These are phyloP conservation scores for Catharus bicknelli DNA, from an alignment of 2,113 vertebrate genomes.

Conservation along the genomic window DNA sequence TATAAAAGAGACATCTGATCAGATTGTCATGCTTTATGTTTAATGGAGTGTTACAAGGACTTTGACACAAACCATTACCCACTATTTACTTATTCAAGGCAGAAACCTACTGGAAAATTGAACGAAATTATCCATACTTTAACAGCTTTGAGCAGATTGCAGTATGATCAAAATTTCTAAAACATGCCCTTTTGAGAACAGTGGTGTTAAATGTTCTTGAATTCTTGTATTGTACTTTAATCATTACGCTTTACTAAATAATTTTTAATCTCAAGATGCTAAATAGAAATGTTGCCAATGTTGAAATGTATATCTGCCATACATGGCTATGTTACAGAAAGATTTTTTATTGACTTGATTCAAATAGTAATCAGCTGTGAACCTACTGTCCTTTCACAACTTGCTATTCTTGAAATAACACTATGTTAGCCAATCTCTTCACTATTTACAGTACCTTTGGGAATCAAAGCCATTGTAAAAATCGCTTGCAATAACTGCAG, in stretches of 20 bases:
- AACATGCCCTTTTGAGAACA: conserved; percentile 58
- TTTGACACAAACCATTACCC: conserved; percentile 93
- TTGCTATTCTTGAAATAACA: not conserved
- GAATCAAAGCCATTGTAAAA: conserved; percentile 3
- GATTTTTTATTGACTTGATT: not conserved
- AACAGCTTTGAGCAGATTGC: conserved; percentile 74
- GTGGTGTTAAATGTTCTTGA: conserved; percentile 53
- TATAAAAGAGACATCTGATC: conserved; percentile 86
- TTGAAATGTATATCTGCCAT: not conserved
- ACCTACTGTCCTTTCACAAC: conserved; percentile 7
- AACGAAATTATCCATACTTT: conserved; percentile 81
- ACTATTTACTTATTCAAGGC: conserved; percentile 89
- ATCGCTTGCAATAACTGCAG: not conserved
- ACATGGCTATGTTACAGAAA: not conserved
- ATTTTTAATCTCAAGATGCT: conserved; percentile 29
- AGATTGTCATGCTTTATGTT: conserved; percentile 86
- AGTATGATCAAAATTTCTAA: conserved; percentile 73
- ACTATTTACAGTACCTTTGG: conserved; percentile 17
- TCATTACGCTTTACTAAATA: conserved; percentile 43
- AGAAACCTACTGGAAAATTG: conserved; percentile 81
- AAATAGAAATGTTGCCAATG: not conserved
- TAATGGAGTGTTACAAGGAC: conserved; percentile 91
- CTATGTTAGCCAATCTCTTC: not conserved
- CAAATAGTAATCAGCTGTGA: conserved; percentile 1
- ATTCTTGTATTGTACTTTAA: conserved; percentile 51